Percentiles rank a stretch among this genome's conserved stretches.
Conservation (phyloP, 2,797 vertebrate genomes). For the Typhlichthys subterraneus region DNA sequence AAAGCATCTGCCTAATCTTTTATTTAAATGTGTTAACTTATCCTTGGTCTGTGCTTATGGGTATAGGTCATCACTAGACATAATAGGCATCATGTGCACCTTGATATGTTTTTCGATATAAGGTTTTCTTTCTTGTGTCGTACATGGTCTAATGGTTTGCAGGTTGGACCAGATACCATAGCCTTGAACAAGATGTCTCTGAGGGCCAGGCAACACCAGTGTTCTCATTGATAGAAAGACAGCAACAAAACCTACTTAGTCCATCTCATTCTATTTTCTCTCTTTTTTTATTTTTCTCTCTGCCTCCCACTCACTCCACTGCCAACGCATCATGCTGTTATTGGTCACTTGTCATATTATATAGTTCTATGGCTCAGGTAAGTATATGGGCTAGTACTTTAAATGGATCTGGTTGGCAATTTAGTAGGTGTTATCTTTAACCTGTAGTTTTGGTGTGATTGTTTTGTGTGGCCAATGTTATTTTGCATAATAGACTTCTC, state of each 20-base stretch:
- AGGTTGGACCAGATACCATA: slow-evolving; percentile 9
- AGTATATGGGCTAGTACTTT: slow-evolving; percentile 66
- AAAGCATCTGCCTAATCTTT: too few species aligned
- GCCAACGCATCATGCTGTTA: slow-evolving; percentile 62
- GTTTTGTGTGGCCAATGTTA: slow-evolving; percentile 10
- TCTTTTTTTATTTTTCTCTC: neutral
- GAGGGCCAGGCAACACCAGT: slow-evolving; percentile 63
- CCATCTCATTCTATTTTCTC: slow-evolving; percentile 3
- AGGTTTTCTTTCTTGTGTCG: slow-evolving; percentile 65
- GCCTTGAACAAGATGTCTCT: slow-evolving; percentile 76
- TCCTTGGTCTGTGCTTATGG: too few species aligned
- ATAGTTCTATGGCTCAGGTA: slow-evolving; percentile 56
- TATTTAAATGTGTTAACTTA: too few species aligned
- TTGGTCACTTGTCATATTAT: slow-evolving; percentile 63
- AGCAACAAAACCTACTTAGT: slow-evolving; percentile 74
- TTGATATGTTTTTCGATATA: neutral
- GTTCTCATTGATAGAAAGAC: slow-evolving; percentile 68
- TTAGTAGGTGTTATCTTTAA: slow-evolving; percentile 50
- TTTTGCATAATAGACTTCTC: slow-evolving; percentile 29
- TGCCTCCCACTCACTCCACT: slow-evolving; percentile 27
- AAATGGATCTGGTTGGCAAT: slow-evolving; percentile 59
- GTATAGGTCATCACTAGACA: too few species aligned
- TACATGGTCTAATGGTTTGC: neutral
- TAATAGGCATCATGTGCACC: neutral
- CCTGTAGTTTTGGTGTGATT: slow-evolving; percentile 33